These are phyloP conservation scores for Cantharis lateralis DNA, from an alignment of 2,888 invertebrate species.

Conservation along the genomic window DNA sequence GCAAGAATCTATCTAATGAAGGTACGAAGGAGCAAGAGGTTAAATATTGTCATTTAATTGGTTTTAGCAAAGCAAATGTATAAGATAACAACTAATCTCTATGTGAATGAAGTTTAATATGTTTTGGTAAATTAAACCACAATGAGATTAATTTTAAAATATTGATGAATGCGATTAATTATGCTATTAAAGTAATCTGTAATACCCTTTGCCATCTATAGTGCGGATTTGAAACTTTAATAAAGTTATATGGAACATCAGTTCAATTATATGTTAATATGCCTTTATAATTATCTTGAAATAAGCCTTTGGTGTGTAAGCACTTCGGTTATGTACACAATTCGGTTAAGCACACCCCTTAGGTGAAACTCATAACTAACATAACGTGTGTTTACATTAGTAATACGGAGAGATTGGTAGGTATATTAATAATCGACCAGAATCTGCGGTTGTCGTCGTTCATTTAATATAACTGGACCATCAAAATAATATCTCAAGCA, in stretches of 20 bases:
- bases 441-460: slow-evolving; percentile 31
- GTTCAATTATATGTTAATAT: slow-evolving; percentile 16
- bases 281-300: slow-evolving; percentile 27
- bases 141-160: neutral
- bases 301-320: slow-evolving; percentile 26
- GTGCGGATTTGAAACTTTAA: neutral
- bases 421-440: slow-evolving; percentile 35
- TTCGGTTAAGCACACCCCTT: slow-evolving; percentile 26
- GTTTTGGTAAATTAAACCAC: neutral
- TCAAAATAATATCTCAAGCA: neutral
- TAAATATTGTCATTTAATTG: no score
- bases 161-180: neutral
- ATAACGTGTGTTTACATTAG: slow-evolving; percentile 36
- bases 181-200: neutral
- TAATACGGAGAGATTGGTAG: slow-evolving; percentile 35
- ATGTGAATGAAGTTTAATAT: no score
- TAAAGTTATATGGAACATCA: neutral
- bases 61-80: no score
- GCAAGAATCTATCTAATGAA: no score
- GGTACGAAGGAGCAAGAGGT: no score
- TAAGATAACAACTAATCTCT: no score
- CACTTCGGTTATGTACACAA: slow-evolving; percentile 23
- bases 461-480: slow-evolving; percentile 6
- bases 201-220: neutral
- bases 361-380: slow-evolving; percentile 36